These are phyloP conservation scores for Sinocyclocheilus rhinocerous DNA, from an alignment of 2,113 vertebrate genomes.

Conservation along the genomic window DNA sequence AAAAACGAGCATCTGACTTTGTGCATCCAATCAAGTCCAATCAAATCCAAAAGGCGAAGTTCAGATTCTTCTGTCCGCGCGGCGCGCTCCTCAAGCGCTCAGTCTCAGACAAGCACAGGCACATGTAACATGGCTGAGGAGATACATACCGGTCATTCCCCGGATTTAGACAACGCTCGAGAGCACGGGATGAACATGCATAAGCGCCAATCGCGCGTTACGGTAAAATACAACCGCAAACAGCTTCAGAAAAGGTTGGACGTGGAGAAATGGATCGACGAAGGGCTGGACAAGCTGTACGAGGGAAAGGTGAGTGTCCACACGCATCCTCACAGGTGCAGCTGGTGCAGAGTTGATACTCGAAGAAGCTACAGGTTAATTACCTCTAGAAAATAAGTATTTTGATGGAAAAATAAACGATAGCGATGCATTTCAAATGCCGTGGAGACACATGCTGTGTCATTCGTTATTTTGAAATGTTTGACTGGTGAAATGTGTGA, in stretches of 20 bases:
- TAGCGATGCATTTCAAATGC: neutral
- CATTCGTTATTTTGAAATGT: neutral
- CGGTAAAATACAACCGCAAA: slow-evolving; percentile 88
- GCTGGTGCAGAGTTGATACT: neutral
- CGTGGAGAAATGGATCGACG: slow-evolving; percentile 92
- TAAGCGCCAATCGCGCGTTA: slow-evolving; percentile 85
- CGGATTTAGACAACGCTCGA: slow-evolving; percentile 56
- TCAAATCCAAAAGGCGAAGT: too few species aligned
- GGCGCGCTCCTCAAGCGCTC: neutral
- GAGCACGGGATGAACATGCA: slow-evolving; percentile 68
- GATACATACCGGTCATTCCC: slow-evolving; percentile 29
- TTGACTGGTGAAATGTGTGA: neutral
- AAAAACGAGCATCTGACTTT: neutral
- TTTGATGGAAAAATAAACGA: neutral
- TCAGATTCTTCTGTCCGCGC: slow-evolving; percentile 5
- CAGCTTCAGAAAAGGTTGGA: slow-evolving; percentile 88
- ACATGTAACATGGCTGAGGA: slow-evolving; percentile 28
- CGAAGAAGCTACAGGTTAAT: neutral
- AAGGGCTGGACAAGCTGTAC: slow-evolving; percentile 80
- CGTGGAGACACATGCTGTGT: neutral
- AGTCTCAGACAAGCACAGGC: neutral
- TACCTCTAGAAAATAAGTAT: neutral
- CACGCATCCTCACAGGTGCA: neutral
- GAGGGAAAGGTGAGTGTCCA: slow-evolving; percentile 77
- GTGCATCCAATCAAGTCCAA: slow-evolving; percentile 2